These are phyloP conservation scores for Hemaris fuciformis DNA, from an alignment of 2,888 invertebrate species.

Conservation along the genomic window DNA sequence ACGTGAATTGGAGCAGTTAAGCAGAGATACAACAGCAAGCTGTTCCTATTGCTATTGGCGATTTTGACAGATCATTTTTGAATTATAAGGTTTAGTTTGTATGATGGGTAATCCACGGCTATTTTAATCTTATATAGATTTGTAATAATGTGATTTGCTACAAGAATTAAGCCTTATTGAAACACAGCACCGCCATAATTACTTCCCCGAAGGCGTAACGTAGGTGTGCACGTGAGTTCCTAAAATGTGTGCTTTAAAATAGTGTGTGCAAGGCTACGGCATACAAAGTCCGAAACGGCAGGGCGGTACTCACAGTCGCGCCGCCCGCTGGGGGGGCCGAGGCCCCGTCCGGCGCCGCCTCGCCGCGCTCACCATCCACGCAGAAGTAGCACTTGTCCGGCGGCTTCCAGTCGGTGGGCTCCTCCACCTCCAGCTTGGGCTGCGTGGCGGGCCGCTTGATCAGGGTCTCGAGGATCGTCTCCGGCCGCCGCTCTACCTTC, in stretches of 20 bases:
- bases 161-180: no score
- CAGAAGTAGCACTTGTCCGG: constrained; percentile 93
- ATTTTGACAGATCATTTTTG: no score
- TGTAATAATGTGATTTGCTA: no score
- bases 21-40: no score
- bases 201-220: no score
- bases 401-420: constrained; percentile 89
- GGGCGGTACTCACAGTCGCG: constrained; percentile 43
- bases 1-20: no score
- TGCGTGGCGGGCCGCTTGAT: constrained; percentile 76
- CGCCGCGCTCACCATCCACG: constrained; percentile 71
- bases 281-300: not conserved
- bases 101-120: no score
- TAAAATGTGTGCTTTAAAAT: not conserved
- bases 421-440: constrained; percentile 69
- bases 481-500: constrained; percentile 55
- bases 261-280: not conserved
- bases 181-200: no score
- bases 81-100: no score
- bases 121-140: no score
- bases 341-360: constrained; percentile 37
- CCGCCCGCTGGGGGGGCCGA: constrained; percentile 33
- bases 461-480: constrained; percentile 79
- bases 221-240: no score
- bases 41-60: no score